These are phyloP conservation scores for Acleris cristana DNA, from an alignment of 2,888 invertebrate species.

Conservation along the genomic window DNA sequence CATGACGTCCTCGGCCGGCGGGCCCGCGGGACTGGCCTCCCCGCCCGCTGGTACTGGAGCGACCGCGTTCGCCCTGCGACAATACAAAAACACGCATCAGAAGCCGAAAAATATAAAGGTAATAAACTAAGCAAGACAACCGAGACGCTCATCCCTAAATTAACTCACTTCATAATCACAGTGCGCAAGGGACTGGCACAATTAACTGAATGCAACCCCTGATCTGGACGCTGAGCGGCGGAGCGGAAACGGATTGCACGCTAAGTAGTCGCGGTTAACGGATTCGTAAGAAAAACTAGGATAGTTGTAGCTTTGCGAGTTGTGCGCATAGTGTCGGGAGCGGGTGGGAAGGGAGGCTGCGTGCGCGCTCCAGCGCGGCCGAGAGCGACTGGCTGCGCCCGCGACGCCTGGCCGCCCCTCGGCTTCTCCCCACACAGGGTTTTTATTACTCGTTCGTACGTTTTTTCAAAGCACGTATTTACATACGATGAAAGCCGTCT, in stretches of 20 bases:
- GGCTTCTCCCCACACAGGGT: slow-evolving; percentile 74
- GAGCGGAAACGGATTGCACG: slow-evolving; percentile 63
- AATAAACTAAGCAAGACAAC: not conserved
- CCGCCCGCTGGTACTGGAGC: slow-evolving; percentile 65
- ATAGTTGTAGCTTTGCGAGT: slow-evolving; percentile 48
- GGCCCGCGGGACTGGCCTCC: slow-evolving; percentile 68
- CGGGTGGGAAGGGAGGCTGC: slow-evolving; percentile 64
- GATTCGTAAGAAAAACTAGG: slow-evolving; percentile 48
- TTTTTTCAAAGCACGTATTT: slow-evolving; percentile 76
- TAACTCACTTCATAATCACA: slow-evolving; percentile 73
- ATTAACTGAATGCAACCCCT: slow-evolving; percentile 37
- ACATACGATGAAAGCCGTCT: slow-evolving; percentile 77
- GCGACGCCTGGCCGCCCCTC: slow-evolving; percentile 74
- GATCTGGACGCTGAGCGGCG: slow-evolving; percentile 33
- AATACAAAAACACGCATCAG: slow-evolving; percentile 54
- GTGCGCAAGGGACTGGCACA: slow-evolving; percentile 39
- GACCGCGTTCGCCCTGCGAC: slow-evolving; percentile 71
- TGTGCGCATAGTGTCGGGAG: slow-evolving; percentile 54
- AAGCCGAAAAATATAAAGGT: slow-evolving; percentile 26
- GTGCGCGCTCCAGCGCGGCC: slow-evolving; percentile 79
- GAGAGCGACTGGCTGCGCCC: slow-evolving; percentile 75
- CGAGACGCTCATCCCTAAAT: slow-evolving; percentile 23
- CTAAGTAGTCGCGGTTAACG: slow-evolving; percentile 64
- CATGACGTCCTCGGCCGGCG: slow-evolving; percentile 74
- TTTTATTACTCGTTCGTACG: slow-evolving; percentile 80